Conservation (phyloP, 2,888 invertebrate species). For the Dasysyrphus tricinctus region DNA sequence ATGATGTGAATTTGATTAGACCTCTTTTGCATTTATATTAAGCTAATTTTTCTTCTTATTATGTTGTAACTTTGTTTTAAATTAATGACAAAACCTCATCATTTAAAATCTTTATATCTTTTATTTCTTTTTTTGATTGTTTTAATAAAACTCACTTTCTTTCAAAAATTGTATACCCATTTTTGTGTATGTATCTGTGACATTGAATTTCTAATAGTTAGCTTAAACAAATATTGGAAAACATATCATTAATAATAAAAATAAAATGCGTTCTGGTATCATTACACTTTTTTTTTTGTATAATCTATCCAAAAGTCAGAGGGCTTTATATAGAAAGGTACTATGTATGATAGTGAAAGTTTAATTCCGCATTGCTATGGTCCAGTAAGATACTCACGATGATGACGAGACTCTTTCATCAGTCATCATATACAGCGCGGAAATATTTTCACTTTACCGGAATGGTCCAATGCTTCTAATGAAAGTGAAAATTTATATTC, state of each 20-base stretch:
- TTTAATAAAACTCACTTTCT: constrained; percentile 68
- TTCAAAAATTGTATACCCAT: constrained; percentile 10
- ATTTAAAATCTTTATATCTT: constrained; percentile 24
- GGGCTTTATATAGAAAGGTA: constrained; percentile 30
- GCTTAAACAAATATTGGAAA: constrained; percentile 29
- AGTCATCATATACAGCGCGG: constrained; percentile 24
- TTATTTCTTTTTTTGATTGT: background rate
- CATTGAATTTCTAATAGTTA: background rate
- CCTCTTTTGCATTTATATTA: constrained; percentile 60
- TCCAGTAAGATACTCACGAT: constrained; percentile 78
- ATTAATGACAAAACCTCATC: constrained; percentile 39
- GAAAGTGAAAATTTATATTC: constrained; percentile 79
- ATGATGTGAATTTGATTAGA: constrained; percentile 73
- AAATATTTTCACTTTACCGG: constrained; percentile 68
- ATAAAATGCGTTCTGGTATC: constrained; percentile 58
- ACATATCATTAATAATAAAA: constrained; percentile 51
- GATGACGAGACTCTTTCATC: constrained; percentile 31
- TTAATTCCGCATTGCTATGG: constrained; percentile 81
- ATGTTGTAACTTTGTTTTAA: constrained; percentile 28
- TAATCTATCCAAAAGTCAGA: constrained; percentile 66
- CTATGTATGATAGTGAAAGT: constrained; percentile 80
- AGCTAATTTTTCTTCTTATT: constrained; percentile 19
- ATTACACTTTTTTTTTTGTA: constrained; percentile 49
- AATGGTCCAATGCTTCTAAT: constrained; percentile 78
- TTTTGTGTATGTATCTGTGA: background rate